phyloP scores from a whole-genome alignment of 2,888 invertebrate species.

The Piscicola geometra region DNA sequence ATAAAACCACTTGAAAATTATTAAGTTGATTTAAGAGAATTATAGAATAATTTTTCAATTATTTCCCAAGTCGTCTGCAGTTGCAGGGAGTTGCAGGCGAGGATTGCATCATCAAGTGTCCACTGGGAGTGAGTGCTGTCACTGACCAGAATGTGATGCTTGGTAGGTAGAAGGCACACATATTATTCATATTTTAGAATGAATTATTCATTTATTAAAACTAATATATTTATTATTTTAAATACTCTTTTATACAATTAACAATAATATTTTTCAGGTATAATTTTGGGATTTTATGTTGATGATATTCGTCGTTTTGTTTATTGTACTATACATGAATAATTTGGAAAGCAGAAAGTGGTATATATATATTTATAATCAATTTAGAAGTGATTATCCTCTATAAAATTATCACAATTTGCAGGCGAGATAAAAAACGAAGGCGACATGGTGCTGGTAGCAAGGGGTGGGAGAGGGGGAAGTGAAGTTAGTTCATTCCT shows the following conservation, averaged over 20 bases:
- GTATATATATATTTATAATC: too few species aligned
- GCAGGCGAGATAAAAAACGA: constrained; percentile 50
- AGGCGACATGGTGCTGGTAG: constrained; percentile 49
- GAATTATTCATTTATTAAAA: too few species aligned
- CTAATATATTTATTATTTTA: too few species aligned
- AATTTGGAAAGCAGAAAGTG: too few species aligned
- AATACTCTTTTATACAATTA: neutral
- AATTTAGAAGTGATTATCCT: too few species aligned
- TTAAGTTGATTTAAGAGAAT: neutral
- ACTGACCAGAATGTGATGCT: constrained; percentile 65
- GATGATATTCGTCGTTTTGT: too few species aligned
- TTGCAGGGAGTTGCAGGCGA: constrained; percentile 66
- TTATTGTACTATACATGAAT: too few species aligned
- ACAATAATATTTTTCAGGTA: neutral
- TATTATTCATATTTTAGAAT: too few species aligned
- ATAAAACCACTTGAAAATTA: neutral
- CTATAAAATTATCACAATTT: too few species aligned
- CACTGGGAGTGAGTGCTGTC: constrained; percentile 72
- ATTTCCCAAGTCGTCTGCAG: constrained; percentile 30
- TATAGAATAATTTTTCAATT: neutral
- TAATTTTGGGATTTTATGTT: neutral
- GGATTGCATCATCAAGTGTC: constrained; percentile 70
- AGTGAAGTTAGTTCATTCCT: constrained; percentile 70
- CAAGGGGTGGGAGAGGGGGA: constrained; percentile 70
- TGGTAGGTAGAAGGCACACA: too few species aligned